Evolutionary conservation across 2,888 invertebrate genomes (phyloP).

Genomic region (Euplexia lucipara): DNA sequence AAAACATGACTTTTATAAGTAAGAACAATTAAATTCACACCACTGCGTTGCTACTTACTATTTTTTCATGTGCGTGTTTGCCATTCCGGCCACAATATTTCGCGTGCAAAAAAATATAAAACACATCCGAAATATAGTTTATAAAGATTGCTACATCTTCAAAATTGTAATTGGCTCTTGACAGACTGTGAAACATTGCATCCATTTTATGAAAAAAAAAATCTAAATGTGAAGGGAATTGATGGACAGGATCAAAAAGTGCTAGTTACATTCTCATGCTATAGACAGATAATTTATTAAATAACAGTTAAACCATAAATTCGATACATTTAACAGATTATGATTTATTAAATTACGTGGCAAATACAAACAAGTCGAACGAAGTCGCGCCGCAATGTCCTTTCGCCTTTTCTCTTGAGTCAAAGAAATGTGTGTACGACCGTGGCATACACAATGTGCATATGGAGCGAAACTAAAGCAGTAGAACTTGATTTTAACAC

Average conservation of each 20-base stretch:
- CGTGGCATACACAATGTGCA: conserved; percentile 84
- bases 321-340: conserved; percentile 31
- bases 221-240: background rate
- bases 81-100: background rate
- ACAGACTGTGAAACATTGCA: background rate
- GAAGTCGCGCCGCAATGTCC: conserved; percentile 77
- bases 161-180: conserved; percentile 22
- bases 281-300: background rate
- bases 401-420: conserved; percentile 87
- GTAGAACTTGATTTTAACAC: conserved; percentile 51
- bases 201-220: background rate
- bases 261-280: background rate
- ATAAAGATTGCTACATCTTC: background rate
- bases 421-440: conserved; percentile 87
- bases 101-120: background rate
- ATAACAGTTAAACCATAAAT: background rate
- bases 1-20: background rate
- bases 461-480: conserved; percentile 73
- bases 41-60: no score
- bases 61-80: background rate
- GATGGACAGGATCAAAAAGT: background rate
- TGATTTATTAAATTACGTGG: conserved; percentile 66
- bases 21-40: background rate
- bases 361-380: conserved; percentile 67
- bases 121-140: background rate